Evolutionary conservation across 1,140 invertebrate genomes (phyloP).

Genomic region (Arctopsyche grandis): DNA sequence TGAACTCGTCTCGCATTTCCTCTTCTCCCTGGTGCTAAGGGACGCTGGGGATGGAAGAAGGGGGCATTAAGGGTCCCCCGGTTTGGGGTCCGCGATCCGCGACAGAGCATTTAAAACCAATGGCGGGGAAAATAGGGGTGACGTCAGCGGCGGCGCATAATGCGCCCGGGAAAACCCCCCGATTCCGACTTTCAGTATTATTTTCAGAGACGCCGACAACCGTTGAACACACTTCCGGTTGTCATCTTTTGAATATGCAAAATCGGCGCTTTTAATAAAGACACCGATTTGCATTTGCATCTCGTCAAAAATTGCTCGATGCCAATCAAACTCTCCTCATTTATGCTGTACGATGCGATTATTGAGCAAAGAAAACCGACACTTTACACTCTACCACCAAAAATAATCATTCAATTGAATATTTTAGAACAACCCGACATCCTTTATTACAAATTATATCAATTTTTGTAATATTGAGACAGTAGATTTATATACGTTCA

Average conservation of each 20-base stretch:
- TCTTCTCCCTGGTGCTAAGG: not conserved
- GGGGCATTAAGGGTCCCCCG: constrained; percentile 30
- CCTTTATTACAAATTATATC: no score
- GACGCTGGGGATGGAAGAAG: not conserved
- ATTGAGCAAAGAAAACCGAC: no score
- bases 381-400: no score
- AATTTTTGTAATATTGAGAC: no score
- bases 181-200: not conserved
- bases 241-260: not conserved
- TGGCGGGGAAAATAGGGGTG: constrained; percentile 44
- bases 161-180: not conserved
- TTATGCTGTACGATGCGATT: no score
- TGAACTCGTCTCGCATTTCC: not conserved
- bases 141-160: constrained; percentile 42
- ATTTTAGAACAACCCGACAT: no score
- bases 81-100: constrained; percentile 38
- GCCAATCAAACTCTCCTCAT: no score
- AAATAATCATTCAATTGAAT: no score
- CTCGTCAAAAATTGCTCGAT: no score
- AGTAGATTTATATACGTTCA: no score
- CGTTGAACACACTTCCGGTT: not conserved
- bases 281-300: no score
- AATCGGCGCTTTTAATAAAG: no score
- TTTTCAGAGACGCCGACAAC: not conserved
- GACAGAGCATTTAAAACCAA: constrained; percentile 47